Base-by-base conservation (phyloP, 2,888 invertebrate genomes). In the Cryptocheilus praepositus region DNA sequence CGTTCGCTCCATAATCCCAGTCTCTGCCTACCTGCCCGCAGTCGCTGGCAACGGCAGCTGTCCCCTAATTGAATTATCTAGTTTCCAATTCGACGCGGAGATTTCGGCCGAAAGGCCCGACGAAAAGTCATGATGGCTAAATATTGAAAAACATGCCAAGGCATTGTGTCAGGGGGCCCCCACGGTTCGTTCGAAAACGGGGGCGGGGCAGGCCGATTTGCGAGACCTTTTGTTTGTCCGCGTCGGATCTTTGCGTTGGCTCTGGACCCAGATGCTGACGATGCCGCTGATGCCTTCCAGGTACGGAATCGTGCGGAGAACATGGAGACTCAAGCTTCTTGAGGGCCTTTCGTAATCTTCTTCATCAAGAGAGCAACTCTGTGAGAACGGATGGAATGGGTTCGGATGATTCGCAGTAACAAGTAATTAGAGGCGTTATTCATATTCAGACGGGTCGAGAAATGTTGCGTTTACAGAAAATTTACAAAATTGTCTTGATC, bases 111-210 rank as follows among this genome's bases (percentile, higher is more conserved):
- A 83, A 82, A 82, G 79, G 79, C 77, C 80, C 85, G 86, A 81
- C 86, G 84, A 86, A 86, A 87, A 88, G 86, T 87, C 88, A 86
- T 86, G 88, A 88, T 85, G 88, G 86, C 87, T 88, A 86, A 88
- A 88, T 88, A 88, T 88, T 88, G 88, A 88, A 86, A 87, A 88
- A 88, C 88, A 88, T 85, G 87, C 83, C 86, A 82, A 74, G 79
- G 74, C 79, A 86, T 88, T 87, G 86, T 36, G 36, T 88, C 81
- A 83, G 77, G 71, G 80, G 74, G 78, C 78, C 74, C n/a, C 79
- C 71, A 75, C 77, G 79, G 74, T 77, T 74, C 75, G 76, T 76
- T 81, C 75, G 64, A 53, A 52, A 43, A 56, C 49, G 71, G 66
- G 75, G 83, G 81, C 79, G 82, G 82, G 66, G 77, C 77, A 18